Evolutionary conservation across 2,888 invertebrate genomes (phyloP), one percentile per base, ranked within the genome.

Genomic region (Rhamnusium bicolor): DNA sequence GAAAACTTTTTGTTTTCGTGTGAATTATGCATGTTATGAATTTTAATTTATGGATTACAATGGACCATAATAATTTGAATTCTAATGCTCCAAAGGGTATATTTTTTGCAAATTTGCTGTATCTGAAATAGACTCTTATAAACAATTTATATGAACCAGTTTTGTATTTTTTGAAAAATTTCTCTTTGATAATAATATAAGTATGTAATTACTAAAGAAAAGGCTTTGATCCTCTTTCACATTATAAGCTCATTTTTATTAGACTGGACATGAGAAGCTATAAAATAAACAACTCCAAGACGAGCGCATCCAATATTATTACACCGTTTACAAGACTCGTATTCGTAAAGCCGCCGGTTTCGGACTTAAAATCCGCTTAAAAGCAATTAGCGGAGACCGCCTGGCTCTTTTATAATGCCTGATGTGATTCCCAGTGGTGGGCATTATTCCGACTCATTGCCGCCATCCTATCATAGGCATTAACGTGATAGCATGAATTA

Each of bases 381-480:
- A 78, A 69, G 69, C 74, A 78, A 78, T 78, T 77, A 77, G 74
- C 62, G 60, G 62, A 70, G 72, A 72, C 77, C 75, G 75, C 72
- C 63, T 29, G 70, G 53, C 63, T 72, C 71, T 75, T 73, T 74
- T 32, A 32, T 58, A 74, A 68, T 72, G 70, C 72, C 63, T 56
- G 27, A 54, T 60, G 66, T 58, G 46, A 75, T 67, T 74, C 73
- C 73, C 75, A 53, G 68, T 53, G 77, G 72, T 72, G 56, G 71
- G 72, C 71, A 73, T 77, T 73, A 73, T 77, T 77, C 75, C 77
- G 67, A 65, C 67, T 71, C 75, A 77, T 77, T 74, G 75, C 73
- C 67, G 66, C 68, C 69, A 63, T 70, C 71, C 65, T 71, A 72
- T 76, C 63, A 51, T 61, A 54, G 51, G 53, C 53, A 61, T 61